Evolutionary conservation across 2,113 vertebrate species (phyloP).

Genomic region (Myiozetetes cayanensis): DNA sequence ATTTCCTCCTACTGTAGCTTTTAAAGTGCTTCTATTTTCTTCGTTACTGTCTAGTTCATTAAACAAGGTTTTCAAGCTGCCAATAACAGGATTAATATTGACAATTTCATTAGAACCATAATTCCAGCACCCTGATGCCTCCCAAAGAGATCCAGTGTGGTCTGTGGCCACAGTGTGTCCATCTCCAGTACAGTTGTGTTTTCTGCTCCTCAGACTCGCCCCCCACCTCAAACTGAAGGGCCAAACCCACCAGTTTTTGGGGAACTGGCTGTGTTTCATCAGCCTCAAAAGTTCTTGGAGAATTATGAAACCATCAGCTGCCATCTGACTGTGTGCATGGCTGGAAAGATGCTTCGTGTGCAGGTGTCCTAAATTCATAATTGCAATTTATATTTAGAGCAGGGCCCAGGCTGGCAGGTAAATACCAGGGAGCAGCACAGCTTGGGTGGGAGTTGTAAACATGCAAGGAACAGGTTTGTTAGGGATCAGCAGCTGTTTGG

Average conservation of each 20-base stretch:
- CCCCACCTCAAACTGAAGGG: conserved; percentile 18
- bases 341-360: not conserved
- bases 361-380: not conserved
- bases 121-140: conserved; percentile 52
- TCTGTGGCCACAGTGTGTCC: conserved; percentile 59
- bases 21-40: conserved; percentile 70
- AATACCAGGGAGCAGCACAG: not conserved
- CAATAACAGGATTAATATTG: conserved; percentile 73
- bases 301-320: conserved; percentile 14
- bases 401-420: not conserved
- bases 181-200: conserved; percentile 21
- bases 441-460: not conserved
- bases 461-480: not conserved
- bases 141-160: conserved; percentile 51
- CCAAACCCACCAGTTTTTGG: conserved; percentile 48
- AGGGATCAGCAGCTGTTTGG: not conserved
- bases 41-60: conserved; percentile 74
- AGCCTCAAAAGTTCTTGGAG: conserved; percentile 34
- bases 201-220: conserved; percentile 30
- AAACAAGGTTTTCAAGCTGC: conserved; percentile 68
- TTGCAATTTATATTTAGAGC: not conserved
- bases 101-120: conserved; percentile 74
- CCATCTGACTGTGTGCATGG: not conserved
- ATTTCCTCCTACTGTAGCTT: conserved; percentile 64
- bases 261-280: not conserved